Conservation (phyloP, 2,113 vertebrate species). For the Zapornia atra region DNA sequence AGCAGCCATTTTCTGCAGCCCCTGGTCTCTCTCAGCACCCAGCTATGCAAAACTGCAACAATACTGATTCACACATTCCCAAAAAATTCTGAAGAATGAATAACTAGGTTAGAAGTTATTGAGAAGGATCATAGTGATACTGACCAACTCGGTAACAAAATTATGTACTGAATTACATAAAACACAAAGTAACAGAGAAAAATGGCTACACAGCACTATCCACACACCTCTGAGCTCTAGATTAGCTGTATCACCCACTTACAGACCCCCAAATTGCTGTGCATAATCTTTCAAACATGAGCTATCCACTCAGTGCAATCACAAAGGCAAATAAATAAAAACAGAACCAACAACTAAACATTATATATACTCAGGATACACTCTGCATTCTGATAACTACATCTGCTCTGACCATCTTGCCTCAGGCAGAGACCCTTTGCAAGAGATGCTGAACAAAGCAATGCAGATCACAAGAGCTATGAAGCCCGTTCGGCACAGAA, state of each 20-base stretch:
- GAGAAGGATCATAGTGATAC: not conserved
- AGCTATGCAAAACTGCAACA: too few species aligned
- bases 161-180: not conserved
- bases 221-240: not conserved
- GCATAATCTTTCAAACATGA: not conserved
- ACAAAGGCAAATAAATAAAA: not conserved
- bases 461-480: not conserved
- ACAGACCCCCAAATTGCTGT: not conserved
- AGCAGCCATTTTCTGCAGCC: too few species aligned
- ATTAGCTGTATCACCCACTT: not conserved
- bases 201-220: not conserved
- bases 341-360: not conserved
- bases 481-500: not conserved
- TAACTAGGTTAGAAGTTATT: not conserved
- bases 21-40: too few species aligned
- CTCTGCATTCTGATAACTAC: not conserved
- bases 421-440: not conserved
- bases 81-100: not conserved
- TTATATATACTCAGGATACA: not conserved
- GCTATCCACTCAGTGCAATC: not conserved
- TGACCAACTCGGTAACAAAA: not conserved
- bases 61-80: not conserved
- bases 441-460: not conserved
- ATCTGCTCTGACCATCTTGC: not conserved
- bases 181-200: not conserved